A percentile compares a stretch with the other conserved stretches of the same genome.
These are phyloP conservation scores for Tenebrosternarchus preto DNA, from an alignment of 2,113 vertebrate genomes.

Conservation along the genomic window DNA sequence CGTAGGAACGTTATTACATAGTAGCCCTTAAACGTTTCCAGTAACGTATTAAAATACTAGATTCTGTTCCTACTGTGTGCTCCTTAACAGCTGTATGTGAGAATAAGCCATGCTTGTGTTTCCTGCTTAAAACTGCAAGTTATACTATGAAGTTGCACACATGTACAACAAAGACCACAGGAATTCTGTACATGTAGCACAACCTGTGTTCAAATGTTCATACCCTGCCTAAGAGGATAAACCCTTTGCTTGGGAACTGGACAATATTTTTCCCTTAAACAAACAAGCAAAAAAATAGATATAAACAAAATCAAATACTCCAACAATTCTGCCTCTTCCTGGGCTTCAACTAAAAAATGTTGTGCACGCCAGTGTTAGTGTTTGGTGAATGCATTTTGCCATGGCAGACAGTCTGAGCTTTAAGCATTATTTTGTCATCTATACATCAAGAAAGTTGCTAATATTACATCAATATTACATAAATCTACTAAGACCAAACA, in stretches of 20 bases:
- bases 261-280: constrained; percentile 1
- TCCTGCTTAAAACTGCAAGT: no score
- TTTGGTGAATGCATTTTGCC: not conserved
- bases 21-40: not conserved
- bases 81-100: not conserved
- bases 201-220: no score
- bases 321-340: no score
- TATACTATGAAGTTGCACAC: no score
- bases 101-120: no score
- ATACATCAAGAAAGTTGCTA: not conserved
- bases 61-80: not conserved
- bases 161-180: no score
- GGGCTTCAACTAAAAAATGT: no score
- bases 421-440: not conserved
- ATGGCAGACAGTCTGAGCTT: constrained; percentile 6
- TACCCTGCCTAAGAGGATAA: no score
- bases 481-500: not conserved
- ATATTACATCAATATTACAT: no score
- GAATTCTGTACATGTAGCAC: no score
- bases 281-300: not conserved
- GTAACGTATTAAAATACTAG: not conserved
- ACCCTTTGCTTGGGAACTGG: constrained; percentile 18
- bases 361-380: not conserved
- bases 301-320: no score
- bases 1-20: not conserved